These are phyloP conservation scores for Siniperca knerii DNA, from an alignment of 2,113 vertebrate genomes.

Conservation along the genomic window DNA sequence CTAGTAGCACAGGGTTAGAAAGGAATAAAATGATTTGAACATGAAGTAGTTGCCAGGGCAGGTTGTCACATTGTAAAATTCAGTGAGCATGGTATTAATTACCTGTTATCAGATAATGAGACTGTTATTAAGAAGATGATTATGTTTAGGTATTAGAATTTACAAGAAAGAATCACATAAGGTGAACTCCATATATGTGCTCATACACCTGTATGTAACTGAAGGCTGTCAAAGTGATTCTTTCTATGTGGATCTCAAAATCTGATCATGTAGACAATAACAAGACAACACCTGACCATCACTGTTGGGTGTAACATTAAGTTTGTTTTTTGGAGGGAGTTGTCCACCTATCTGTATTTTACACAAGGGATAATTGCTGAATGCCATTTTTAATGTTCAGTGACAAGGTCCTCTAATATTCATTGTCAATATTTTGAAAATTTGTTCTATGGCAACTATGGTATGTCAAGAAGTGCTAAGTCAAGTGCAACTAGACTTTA, in stretches of 20 bases:
- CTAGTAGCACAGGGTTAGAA: background rate
- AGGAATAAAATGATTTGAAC: conserved; percentile 3
- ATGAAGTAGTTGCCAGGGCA: background rate
- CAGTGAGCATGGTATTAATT: background rate
- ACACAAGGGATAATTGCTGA: too few species aligned
- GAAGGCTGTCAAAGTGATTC: background rate
- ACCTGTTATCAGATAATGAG: background rate
- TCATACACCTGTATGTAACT: background rate
- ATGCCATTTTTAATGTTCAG: too few species aligned
- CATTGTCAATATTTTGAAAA: too few species aligned
- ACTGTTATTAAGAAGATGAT: background rate
- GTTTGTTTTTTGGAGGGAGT: too few species aligned
- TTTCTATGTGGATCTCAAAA: background rate
- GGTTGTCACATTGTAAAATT: background rate
- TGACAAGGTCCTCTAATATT: too few species aligned
- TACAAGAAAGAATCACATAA: background rate
- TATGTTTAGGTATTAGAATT: background rate
- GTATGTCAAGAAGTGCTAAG: too few species aligned
- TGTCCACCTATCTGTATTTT: too few species aligned
- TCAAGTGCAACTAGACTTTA: too few species aligned
- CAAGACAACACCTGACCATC: background rate
- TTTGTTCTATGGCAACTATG: too few species aligned
- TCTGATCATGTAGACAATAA: background rate
- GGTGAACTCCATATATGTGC: background rate
- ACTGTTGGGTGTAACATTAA: too few species aligned